phyloP scores from a whole-genome alignment of 2,113 vertebrate species.

The Ciconia maguari region DNA sequence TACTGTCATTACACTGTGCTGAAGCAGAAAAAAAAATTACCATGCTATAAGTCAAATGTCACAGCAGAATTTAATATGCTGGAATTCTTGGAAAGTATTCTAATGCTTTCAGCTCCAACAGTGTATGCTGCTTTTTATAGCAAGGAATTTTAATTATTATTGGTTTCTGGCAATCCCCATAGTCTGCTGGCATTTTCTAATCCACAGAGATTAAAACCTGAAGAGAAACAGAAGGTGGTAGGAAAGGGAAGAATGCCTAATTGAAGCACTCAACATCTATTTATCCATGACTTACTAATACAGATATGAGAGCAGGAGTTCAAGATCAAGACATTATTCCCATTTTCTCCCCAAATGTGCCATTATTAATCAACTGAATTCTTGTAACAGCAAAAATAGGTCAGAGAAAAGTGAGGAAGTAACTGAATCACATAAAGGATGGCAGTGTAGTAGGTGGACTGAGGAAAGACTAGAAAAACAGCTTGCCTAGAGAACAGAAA shows the following conservation, averaged over 20 bases:
- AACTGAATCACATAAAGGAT: accelerated
- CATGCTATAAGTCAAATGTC: constrained; percentile 60
- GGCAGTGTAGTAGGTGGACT: background rate
- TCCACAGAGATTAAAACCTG: constrained; percentile 32
- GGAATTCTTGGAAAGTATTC: constrained; percentile 58
- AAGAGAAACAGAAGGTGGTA: constrained; percentile 35
- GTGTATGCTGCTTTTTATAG: background rate
- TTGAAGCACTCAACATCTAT: background rate
- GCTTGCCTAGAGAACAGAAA: background rate
- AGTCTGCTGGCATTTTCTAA: constrained; percentile 42
- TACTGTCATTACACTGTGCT: background rate
- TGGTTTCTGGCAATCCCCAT: constrained; percentile 43
- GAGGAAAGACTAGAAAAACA: background rate
- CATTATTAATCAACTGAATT: background rate
- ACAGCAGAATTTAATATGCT: constrained; percentile 41
- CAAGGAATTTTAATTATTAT: constrained; percentile 52
- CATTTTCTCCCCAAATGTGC: background rate
- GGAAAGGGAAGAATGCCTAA: constrained; percentile 9
- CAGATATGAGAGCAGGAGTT: background rate
- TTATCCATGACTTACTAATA: background rate
- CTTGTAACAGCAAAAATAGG: background rate
- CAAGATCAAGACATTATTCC: background rate
- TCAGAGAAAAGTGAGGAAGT: background rate
- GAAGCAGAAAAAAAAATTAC: constrained; percentile 24
- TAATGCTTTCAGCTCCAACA: constrained; percentile 18